These are phyloP conservation scores for Drepanosiphum platanoidis DNA, from an alignment of 2,888 invertebrate genomes.

Conservation along the genomic window DNA sequence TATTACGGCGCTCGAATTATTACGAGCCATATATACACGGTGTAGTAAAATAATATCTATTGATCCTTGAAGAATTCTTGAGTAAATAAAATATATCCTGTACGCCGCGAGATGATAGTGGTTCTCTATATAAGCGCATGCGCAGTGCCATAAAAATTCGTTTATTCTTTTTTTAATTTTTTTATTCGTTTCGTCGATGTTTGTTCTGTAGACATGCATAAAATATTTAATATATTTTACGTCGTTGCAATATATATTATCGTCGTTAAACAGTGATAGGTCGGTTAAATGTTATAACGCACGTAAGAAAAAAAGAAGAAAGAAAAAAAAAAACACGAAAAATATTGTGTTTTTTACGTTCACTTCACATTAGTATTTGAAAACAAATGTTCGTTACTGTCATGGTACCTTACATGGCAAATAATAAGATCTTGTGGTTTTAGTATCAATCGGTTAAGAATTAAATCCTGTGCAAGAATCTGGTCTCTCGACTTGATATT, in stretches of 20 bases:
- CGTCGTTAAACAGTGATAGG: neutral
- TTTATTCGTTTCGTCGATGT: neutral
- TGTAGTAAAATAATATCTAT: neutral
- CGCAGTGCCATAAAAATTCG: neutral
- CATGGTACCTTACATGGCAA: constrained; percentile 47
- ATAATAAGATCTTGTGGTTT: constrained; percentile 46
- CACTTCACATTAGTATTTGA: constrained; percentile 1
- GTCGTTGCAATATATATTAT: neutral
- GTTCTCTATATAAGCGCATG: neutral
- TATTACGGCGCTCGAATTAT: neutral
- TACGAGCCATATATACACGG: neutral
- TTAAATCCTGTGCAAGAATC: constrained; percentile 34
- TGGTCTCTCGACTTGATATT: constrained; percentile 16
- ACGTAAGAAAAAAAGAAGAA: neutral
- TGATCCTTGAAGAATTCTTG: neutral
- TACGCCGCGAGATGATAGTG: neutral
- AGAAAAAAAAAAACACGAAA: neutral
- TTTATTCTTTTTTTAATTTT: neutral
- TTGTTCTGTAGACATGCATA: neutral
- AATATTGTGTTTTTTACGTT: constrained; percentile 18
- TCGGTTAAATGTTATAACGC: neutral
- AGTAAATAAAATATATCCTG: neutral
- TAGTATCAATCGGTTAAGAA: constrained; percentile 32
- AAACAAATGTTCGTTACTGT: constrained; percentile 29
- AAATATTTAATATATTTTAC: neutral